A percentile compares a stretch with the other conserved stretches of the same genome.
Evolutionary conservation across 1,140 invertebrate genomes (phyloP).

Genomic region (Drosophila aff.): DNA sequence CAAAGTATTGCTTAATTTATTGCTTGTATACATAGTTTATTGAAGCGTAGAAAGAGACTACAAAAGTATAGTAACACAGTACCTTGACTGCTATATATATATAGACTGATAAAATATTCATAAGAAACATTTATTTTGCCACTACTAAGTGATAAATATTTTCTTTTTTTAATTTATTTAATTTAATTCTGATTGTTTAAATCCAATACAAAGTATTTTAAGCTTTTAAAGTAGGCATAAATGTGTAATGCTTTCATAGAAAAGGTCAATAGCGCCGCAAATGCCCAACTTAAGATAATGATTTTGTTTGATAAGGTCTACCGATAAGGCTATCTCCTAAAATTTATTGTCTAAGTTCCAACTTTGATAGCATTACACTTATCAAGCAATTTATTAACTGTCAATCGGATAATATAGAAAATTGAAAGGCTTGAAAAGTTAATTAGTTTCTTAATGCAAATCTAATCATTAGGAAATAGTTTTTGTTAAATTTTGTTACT

Average conservation of each 20-base stretch:
- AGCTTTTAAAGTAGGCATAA: background rate
- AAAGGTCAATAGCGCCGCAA: conserved; percentile 1
- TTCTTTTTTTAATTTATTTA: background rate
- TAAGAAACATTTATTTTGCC: background rate
- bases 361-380: conserved; percentile 4
- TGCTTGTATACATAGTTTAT: background rate
- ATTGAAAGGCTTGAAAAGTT: background rate
- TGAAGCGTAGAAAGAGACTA: background rate
- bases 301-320: background rate
- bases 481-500: background rate
- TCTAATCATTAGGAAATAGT: background rate
- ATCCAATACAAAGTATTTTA: background rate
- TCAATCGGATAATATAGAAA: background rate
- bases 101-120: background rate
- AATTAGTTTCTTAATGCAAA: background rate
- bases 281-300: background rate
- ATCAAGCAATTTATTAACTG: background rate
- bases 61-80: background rate
- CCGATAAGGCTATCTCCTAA: background rate
- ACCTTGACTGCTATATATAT: background rate
- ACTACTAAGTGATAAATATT: background rate
- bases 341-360: background rate
- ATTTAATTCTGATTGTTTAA: background rate
- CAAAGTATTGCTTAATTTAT: no score
- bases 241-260: background rate